These are phyloP conservation scores for Drosophila meridiana DNA, from an alignment of 2,888 invertebrate genomes.

Conservation along the genomic window DNA sequence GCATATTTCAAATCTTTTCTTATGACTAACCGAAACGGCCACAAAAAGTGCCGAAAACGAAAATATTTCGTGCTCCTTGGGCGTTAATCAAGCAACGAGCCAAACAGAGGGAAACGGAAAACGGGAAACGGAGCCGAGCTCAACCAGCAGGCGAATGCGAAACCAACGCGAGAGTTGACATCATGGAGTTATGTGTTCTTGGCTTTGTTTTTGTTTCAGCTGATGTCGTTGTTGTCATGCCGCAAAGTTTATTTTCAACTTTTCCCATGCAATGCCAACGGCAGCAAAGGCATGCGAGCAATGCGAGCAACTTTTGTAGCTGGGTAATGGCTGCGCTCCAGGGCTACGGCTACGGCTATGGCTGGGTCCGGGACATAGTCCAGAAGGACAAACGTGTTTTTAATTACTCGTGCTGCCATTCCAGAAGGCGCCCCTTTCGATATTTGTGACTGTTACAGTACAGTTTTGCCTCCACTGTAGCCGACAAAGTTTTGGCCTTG, in stretches of 20 bases:
- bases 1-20: conserved; percentile 59
- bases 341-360: conserved; percentile 8
- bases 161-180: conserved; percentile 79
- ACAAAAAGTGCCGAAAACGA: conserved; percentile 42
- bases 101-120: conserved; percentile 30
- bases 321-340: conserved; percentile 52
- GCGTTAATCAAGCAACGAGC: conserved; percentile 71
- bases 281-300: conserved; percentile 61
- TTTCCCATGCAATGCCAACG: conserved; percentile 66
- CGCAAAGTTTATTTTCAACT: conserved; percentile 80
- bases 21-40: conserved; percentile 44
- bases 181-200: conserved; percentile 65
- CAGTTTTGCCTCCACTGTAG: conserved; percentile 36
- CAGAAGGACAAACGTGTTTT: conserved; percentile 80
- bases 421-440: conserved; percentile 31
- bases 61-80: conserved; percentile 66
- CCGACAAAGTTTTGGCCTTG: conserved; percentile 37
- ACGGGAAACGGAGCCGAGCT: conserved; percentile 21
- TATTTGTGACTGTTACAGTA: conserved; percentile 49
- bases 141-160: conserved; percentile 55
- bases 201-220: conserved; percentile 21
- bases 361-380: conserved; percentile 26
- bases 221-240: conserved; percentile 57
- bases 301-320: conserved; percentile 66
- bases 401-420: conserved; percentile 75